Conservation (phyloP, 1,140 invertebrate species). For the Cataglyphis hispanica region DNA sequence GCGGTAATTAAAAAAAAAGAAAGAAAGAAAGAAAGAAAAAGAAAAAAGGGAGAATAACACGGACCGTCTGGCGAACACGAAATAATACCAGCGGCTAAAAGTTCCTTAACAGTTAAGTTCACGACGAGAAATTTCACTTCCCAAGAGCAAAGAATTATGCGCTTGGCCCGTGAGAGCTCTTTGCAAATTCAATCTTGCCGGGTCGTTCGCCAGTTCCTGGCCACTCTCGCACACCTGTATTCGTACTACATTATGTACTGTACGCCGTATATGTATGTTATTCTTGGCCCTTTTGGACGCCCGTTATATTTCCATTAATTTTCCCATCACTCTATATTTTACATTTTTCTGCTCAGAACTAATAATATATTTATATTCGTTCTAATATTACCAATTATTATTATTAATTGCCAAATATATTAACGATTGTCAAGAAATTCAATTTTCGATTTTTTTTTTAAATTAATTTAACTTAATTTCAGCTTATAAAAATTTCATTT, state of each 20-base stretch:
- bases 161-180: slow-evolving; percentile 37
- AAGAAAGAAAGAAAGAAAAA: slow-evolving; percentile 30
- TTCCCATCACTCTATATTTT: background rate
- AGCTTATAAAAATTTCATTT: no score
- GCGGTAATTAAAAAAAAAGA: slow-evolving; percentile 42
- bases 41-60: slow-evolving; percentile 23
- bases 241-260: slow-evolving; percentile 14
- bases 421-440: no score
- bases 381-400: no score
- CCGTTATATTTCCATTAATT: background rate
- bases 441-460: no score
- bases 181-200: slow-evolving; percentile 58
- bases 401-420: no score
- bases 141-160: slow-evolving; percentile 48
- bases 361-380: background rate
- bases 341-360: background rate
- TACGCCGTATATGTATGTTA: background rate
- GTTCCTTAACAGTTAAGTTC: slow-evolving; percentile 55
- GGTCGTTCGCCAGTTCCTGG: slow-evolving; percentile 23
- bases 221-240: background rate
- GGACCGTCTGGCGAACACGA: slow-evolving; percentile 34
- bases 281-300: background rate
- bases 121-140: slow-evolving; percentile 45
- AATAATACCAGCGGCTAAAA: slow-evolving; percentile 53
- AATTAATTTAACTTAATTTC: no score